Conservation (phyloP, 2,888 invertebrate species). For the Leptarthrus brevirostris region DNA sequence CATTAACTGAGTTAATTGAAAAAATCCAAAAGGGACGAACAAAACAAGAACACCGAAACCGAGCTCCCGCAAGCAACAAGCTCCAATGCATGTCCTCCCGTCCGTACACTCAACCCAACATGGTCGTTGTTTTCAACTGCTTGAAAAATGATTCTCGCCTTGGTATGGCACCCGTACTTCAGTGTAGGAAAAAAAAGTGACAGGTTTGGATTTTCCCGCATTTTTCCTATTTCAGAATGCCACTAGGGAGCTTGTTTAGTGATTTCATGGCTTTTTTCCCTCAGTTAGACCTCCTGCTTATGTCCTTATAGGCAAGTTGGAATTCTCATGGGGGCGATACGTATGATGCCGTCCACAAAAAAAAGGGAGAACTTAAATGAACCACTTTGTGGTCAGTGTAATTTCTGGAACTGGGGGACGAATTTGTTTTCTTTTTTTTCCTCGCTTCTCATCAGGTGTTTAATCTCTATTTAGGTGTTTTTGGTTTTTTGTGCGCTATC, state of each 20-base stretch:
- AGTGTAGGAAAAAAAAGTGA: not conserved
- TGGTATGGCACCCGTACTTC: not conserved
- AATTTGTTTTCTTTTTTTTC: not conserved
- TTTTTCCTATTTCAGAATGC: not conserved
- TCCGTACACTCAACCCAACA: not conserved
- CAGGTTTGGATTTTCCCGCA: not conserved
- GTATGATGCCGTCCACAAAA: too few relatives aligned
- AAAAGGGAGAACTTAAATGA: not conserved
- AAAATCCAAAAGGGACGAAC: not conserved
- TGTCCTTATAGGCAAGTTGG: not conserved
- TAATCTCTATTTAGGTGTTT: too few relatives aligned
- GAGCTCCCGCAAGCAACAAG: not conserved
- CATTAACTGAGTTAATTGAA: slow-evolving; percentile 2
- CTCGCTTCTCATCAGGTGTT: not conserved
- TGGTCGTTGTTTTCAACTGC: not conserved
- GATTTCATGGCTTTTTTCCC: not conserved
- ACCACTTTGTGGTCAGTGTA: not conserved
- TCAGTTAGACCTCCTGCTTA: too few relatives aligned
- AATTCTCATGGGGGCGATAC: too few relatives aligned
- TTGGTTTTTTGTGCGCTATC: not conserved
- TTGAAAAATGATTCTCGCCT: slow-evolving; percentile 3
- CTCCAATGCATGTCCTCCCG: not conserved
- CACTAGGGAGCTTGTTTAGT: not conserved
- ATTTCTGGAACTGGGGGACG: not conserved
- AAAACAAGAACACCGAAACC: not conserved